Conservation (phyloP, 1,140 invertebrate genomes). For the Harpegnathos saltator region DNA sequence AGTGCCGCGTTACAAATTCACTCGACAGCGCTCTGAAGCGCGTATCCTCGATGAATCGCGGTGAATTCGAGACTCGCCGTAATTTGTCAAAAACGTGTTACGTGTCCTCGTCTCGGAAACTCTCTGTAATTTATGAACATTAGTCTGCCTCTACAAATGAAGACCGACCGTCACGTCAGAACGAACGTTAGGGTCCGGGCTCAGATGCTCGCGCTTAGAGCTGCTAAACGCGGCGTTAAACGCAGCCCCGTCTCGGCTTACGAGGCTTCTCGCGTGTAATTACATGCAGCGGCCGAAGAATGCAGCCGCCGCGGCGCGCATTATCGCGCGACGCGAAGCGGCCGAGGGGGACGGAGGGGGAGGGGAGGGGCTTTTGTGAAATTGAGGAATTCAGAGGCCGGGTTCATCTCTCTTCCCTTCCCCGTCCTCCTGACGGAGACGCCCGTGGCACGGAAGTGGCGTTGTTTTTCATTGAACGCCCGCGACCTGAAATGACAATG, state of each 20-base stretch:
- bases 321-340: slow-evolving; percentile 6
- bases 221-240: slow-evolving; percentile 14
- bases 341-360: neutral
- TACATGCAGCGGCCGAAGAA: slow-evolving; percentile 48
- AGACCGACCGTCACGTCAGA: neutral
- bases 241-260: slow-evolving; percentile 21
- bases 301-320: slow-evolving; percentile 53
- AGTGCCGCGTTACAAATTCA: neutral
- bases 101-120: neutral
- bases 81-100: neutral
- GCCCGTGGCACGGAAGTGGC: slow-evolving; percentile 52
- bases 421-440: neutral
- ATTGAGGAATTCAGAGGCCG: slow-evolving; percentile 41
- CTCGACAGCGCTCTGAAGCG: neutral
- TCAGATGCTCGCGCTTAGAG: slow-evolving; percentile 24
- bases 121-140: neutral
- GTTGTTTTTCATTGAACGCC: slow-evolving; percentile 68
- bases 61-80: neutral
- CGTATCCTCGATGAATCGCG: neutral
- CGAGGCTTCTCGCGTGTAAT: slow-evolving; percentile 34
- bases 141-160: neutral
- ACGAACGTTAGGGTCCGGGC: neutral
- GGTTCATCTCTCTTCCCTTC: neutral
- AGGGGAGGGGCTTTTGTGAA: slow-evolving; percentile 39
- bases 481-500: slow-evolving; percentile 71